A percentile compares a stretch with the other conserved stretches of the same genome.
phyloP scores from a whole-genome alignment of 1,140 invertebrate species.

The Hyphantria cunea region DNA sequence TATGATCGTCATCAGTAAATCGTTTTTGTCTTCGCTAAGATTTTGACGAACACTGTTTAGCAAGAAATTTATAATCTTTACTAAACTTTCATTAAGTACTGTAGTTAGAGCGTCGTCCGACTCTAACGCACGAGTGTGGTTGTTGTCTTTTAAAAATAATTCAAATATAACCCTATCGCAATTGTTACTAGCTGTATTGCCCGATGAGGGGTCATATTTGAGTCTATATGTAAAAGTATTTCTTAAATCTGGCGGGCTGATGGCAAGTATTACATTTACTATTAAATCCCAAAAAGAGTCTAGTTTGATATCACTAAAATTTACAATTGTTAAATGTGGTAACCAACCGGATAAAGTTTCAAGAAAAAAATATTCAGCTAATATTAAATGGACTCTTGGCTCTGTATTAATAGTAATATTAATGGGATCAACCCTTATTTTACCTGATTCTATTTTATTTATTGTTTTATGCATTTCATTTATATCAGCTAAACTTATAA shows the following conservation, averaged over 20 bases:
- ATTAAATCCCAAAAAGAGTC: constrained; percentile 25
- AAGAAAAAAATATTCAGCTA: constrained; percentile 31
- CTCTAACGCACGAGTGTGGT: background rate
- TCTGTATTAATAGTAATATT: constrained; percentile 21
- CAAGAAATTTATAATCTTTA: constrained; percentile 19
- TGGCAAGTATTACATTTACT: constrained; percentile 22
- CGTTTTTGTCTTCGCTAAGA: background rate
- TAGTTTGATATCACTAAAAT: background rate
- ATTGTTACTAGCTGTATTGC: background rate
- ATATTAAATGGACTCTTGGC: constrained; percentile 28
- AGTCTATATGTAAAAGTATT: constrained; percentile 33
- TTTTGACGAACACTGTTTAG: constrained; percentile 11
- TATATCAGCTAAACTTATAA: constrained; percentile 28
- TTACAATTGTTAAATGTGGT: background rate
- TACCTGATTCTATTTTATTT: constrained; percentile 21
- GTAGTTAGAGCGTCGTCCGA: constrained; percentile 3
- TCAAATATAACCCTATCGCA: constrained; percentile 28
- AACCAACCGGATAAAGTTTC: constrained; percentile 21
- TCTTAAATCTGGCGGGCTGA: constrained; percentile 13
- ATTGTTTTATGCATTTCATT: constrained; percentile 27
- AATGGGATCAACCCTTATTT: constrained; percentile 16
- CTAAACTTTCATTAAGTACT: constrained; percentile 24
- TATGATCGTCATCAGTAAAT: background rate
- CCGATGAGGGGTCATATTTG: constrained; percentile 23
- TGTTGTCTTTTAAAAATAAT: constrained; percentile 22